These are phyloP conservation scores for Pseudeuparius sepicola DNA, from an alignment of 2,888 invertebrate species.

Conservation along the genomic window DNA sequence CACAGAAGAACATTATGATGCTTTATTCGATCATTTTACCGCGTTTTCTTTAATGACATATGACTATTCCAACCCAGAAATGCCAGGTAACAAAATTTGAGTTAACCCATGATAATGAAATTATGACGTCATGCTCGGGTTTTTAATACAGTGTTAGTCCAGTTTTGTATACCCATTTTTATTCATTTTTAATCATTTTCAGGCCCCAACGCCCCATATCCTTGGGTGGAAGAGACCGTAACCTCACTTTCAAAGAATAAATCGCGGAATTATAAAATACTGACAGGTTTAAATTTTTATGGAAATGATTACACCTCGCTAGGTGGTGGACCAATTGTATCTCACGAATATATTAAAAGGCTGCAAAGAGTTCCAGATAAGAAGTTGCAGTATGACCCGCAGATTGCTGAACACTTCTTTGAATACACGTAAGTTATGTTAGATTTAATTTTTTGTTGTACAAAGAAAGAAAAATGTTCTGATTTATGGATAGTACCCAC, in stretches of 20 bases:
- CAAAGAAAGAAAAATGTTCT: no score
- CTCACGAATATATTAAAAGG: constrained; percentile 65
- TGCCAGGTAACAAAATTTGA: constrained; percentile 71
- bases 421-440: constrained; percentile 65
- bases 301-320: constrained; percentile 78
- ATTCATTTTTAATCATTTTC: no score
- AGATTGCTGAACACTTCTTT: constrained; percentile 73
- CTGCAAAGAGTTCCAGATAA: constrained; percentile 60
- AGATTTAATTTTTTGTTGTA: not conserved
- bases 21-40: constrained; percentile 64
- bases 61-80: constrained; percentile 75
- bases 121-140: no score
- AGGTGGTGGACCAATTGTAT: constrained; percentile 76
- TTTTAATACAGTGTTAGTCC: no score
- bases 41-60: constrained; percentile 96
- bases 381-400: constrained; percentile 66
- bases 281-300: constrained; percentile 88
- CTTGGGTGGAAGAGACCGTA: constrained; percentile 72
- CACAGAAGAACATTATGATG: constrained; percentile 63
- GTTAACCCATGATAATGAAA: no score
- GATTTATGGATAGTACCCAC: no score
- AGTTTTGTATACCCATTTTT: no score
- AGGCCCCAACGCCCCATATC: constrained; percentile 82
- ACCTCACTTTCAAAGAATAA: constrained; percentile 57
- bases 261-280: constrained; percentile 62